phyloP scores from a whole-genome alignment of 2,113 vertebrate genomes.

The Psammodynastes pulverulentus region DNA sequence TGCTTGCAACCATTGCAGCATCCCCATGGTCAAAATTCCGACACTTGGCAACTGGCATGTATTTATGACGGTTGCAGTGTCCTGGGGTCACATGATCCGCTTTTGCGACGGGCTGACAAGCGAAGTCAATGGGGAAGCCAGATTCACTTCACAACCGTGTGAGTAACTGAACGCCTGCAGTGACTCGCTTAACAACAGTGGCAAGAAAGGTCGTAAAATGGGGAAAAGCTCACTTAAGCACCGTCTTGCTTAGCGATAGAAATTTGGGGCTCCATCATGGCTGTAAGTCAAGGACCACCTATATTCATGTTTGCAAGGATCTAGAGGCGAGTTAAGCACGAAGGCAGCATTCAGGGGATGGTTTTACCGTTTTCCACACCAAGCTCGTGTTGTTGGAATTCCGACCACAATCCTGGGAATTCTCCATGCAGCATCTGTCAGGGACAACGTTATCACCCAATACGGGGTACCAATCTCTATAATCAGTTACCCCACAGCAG shows the following conservation, averaged over 20 bases:
- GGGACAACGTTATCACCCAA: conserved; percentile 89
- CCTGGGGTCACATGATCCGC: not conserved
- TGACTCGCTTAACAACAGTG: not conserved
- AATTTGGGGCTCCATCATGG: no score
- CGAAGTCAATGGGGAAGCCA: not conserved
- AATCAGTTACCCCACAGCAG: conserved; percentile 92
- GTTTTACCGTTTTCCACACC: conserved; percentile 87
- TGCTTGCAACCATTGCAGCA: no score
- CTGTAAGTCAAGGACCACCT: no score
- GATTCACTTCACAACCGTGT: not conserved
- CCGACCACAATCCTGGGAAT: conserved; percentile 90
- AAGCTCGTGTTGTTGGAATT: conserved; percentile 77
- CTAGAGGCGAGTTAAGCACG: rapidly evolving
- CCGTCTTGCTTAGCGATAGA: not conserved
- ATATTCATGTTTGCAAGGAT: not conserved
- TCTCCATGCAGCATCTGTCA: conserved; percentile 94
- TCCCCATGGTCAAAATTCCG: not conserved
- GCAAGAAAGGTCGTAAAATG: not conserved
- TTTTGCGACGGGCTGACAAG: not conserved
- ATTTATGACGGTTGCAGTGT: not conserved
- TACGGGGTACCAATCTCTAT: conserved; percentile 90
- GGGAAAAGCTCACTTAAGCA: not conserved
- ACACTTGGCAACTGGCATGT: not conserved
- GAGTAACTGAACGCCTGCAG: no score
- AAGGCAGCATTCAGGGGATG: not conserved